Evolutionary conservation across 1,140 invertebrate species (phyloP).

Genomic region (Drusus annulatus): DNA sequence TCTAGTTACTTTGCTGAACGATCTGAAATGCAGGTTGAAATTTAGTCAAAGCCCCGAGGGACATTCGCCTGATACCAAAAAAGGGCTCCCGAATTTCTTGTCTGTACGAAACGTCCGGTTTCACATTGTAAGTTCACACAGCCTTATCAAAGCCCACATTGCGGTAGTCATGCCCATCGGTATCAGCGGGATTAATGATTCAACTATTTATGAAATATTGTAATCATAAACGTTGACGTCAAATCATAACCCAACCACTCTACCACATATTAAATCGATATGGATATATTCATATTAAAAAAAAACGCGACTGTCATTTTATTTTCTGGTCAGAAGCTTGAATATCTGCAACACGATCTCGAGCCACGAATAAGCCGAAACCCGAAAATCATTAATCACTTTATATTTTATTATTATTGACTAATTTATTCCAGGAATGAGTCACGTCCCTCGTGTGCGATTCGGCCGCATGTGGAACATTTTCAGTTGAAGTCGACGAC

Average conservation of each 20-base stretch:
- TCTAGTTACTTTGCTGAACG: no score
- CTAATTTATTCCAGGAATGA: conserved; percentile 27
- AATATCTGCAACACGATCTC: no score
- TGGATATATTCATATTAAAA: no score
- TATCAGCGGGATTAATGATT: no score
- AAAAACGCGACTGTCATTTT: no score
- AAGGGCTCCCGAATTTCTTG: conserved; percentile 8
- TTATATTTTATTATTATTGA: neutral
- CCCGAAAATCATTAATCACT: conserved; percentile 14
- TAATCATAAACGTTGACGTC: no score
- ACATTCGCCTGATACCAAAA: conserved; percentile 1
- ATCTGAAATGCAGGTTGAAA: no score
- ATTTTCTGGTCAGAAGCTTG: no score
- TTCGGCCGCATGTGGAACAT: conserved; percentile 1
- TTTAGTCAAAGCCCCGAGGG: neutral
- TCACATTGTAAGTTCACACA: neutral
- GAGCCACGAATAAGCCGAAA: no score
- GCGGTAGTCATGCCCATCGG: neutral
- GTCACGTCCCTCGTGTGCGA: conserved; percentile 4
- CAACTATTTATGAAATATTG: no score
- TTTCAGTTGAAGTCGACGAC: neutral
- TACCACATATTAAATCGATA: no score
- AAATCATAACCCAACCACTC: no score
- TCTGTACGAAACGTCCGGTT: conserved; percentile 9
- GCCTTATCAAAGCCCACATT: neutral